Conservation (phyloP, 2,113 vertebrate genomes). For the sheep (Ovis aries) region DNA sequence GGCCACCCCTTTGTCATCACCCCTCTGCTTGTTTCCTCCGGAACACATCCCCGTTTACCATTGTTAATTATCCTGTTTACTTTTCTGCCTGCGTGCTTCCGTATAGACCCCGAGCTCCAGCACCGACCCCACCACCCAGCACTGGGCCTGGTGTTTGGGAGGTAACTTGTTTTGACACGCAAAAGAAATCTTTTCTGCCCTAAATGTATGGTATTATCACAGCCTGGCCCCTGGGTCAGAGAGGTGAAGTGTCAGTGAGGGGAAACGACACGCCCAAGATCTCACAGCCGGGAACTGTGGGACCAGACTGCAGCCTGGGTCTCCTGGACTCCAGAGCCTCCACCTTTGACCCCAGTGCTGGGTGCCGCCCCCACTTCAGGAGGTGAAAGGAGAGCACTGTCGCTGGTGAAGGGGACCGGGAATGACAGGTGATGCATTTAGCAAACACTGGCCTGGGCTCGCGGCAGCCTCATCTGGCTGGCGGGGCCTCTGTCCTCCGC, state of each 20-base stretch:
- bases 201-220: not conserved
- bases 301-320: not conserved
- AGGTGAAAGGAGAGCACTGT: not conserved
- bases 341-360: fast-evolving
- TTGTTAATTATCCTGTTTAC: not conserved
- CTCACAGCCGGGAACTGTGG: not conserved
- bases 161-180: fast-evolving
- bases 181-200: not conserved
- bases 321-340: too few relatives aligned
- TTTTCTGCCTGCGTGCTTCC: not conserved
- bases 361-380: not conserved
- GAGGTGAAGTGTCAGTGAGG: not conserved
- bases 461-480: not conserved
- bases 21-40: not conserved
- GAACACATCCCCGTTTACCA: not conserved
- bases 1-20: not conserved
- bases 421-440: not conserved
- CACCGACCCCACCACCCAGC: fast-evolving
- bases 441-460: not conserved
- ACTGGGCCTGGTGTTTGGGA: not conserved
- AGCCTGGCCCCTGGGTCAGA: not conserved
- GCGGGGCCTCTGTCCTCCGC: not conserved
- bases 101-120: not conserved
- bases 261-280: not conserved
- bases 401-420: not conserved